Evolutionary conservation across 2,797 vertebrate species (phyloP), one percentile per base, ranked within the genome.

Genomic region (Rhabdomys pumilio): DNA sequence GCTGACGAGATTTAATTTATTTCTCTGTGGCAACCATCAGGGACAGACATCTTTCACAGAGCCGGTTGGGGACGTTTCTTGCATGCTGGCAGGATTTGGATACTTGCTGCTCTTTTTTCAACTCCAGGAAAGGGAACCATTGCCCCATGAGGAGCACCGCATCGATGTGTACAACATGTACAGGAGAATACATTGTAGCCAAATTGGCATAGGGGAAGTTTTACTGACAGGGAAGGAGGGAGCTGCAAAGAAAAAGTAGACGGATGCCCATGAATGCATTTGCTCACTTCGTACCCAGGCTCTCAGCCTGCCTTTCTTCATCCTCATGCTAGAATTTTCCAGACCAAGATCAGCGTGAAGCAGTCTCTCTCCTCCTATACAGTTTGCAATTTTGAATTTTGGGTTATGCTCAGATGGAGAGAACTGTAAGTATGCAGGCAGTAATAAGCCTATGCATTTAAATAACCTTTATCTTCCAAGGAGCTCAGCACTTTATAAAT

Each of bases 401-500:
- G 24, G 86, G 47, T 72, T 90, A 31, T 89, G 53, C 50, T 90
- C 79, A 67, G 57, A 80, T 89, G 79, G 86, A 73, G 44, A 90
- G 86, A 94, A 50, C n/a, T 85, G 5, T 89, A 53, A 73, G 53
- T 93, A 9, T 38, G 55, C 61, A n/a, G 87, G 76, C 77, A 69
- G 76, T 90, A 93, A 92, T 91, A 95, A 90, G 59, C 24, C 61
- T 89, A 72, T 69, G 65, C 57, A 89, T 90, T 96, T 89, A 95
- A 95, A 93, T 95, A 96, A 96, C 50, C 72, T 96, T 94, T 93
- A 87, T 94, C 93, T 95, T 93, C 82, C 83, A 67, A 72, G 61
- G 50, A 91, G 29, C 92, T 92, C 82, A 82, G n/a, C 31, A 31
- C 55, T 79, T 90, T 91, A 94, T 75, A 92, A 76, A 95, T 67